These are phyloP conservation scores for Lasiurus borealis DNA, from an alignment of 2,113 vertebrate species.

Conservation along the genomic window DNA sequence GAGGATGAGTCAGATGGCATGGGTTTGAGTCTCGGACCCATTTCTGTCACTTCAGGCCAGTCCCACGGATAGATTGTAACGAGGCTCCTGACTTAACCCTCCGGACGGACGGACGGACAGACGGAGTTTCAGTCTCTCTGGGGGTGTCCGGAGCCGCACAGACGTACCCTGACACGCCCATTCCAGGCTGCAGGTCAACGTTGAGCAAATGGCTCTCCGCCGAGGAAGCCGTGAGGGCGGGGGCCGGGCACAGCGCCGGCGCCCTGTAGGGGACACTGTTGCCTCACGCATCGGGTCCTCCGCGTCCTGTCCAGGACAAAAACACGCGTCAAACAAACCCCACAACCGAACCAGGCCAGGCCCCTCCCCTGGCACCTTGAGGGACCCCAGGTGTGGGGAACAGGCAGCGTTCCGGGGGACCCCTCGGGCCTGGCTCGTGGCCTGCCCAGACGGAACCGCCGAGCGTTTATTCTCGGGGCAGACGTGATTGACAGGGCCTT, in stretches of 20 bases:
- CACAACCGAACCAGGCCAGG: slow-evolving; percentile 32
- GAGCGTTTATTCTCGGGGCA: slow-evolving; percentile 49
- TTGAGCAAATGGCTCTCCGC: slow-evolving; percentile 42
- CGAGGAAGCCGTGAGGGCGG: background rate
- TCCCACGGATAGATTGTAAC: background rate
- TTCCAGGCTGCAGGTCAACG: slow-evolving; percentile 72
- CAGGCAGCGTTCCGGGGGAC: slow-evolving; percentile 32
- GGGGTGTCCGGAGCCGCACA: slow-evolving; percentile 66
- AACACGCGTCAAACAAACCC: slow-evolving; percentile 17
- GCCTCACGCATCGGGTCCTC: slow-evolving; percentile 81
- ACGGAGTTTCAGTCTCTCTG: slow-evolving; percentile 69
- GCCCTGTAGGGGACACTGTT: slow-evolving; percentile 91
- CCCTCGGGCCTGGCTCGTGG: background rate
- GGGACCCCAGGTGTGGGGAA: slow-evolving; percentile 43
- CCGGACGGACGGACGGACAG: background rate
- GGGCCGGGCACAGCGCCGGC: slow-evolving; percentile 53
- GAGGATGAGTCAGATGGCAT: background rate
- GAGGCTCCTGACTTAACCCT: background rate
- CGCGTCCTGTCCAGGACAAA: slow-evolving; percentile 83
- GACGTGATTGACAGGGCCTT: slow-evolving; percentile 49
- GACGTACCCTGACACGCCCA: slow-evolving; percentile 64
- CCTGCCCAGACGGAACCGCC: background rate
- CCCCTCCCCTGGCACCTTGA: slow-evolving; percentile 30
- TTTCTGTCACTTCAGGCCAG: background rate
- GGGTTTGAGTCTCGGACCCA: background rate